Base-by-base conservation (phyloP, 2,797 vertebrate species). In the Acrossocheilus fasciatus region DNA sequence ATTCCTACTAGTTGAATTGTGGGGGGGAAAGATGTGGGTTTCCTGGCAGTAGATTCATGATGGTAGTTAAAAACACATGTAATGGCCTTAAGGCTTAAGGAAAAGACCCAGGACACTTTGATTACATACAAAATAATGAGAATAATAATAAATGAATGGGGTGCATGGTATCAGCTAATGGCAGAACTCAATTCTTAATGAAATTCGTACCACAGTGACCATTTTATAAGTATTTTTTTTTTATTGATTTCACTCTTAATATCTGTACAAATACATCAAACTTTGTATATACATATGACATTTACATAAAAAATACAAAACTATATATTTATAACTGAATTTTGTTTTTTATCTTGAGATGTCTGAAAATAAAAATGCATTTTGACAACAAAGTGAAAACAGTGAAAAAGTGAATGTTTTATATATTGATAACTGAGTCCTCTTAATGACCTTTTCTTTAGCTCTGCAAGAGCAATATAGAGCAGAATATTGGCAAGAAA, bases 251-350 rank as follows among this genome's bases (percentile, higher is more conserved):
- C 97, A 98, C 96, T 98, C 97, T 96, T 98, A 95, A 96, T 98
- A 97, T 99, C 98, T 99, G 97, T 99, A 99, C 98, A 99, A 98
- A 99, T 99, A 98, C 97, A 97, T 98, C 98, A 98, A 98, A 99
- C 98, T 97, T 98, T 99, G 96, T 99, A 99, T 99, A 97, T 99
- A 99, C 98, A 99, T 97, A 97, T 97, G 97, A 99, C 98, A 99
- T 99, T 99, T 99, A 99, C 98, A 99, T 98, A 97, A 99, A 97
- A 99, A 99, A 98, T 99, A 99, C 97, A 99, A 98, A 99, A 99
- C 98, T 99, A 99, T 99, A 98, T 99, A 98, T 99, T 98, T 98
- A 95, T 94, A 98, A 98, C 97, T 98, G 97, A 98, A 98, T 97
- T 98, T 98, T 97, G 17, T 26, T 98, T 97, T 98, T 98, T 98